Evolutionary conservation across 2,888 invertebrate species (phyloP).

Genomic region (Drosophila algonquin): DNA sequence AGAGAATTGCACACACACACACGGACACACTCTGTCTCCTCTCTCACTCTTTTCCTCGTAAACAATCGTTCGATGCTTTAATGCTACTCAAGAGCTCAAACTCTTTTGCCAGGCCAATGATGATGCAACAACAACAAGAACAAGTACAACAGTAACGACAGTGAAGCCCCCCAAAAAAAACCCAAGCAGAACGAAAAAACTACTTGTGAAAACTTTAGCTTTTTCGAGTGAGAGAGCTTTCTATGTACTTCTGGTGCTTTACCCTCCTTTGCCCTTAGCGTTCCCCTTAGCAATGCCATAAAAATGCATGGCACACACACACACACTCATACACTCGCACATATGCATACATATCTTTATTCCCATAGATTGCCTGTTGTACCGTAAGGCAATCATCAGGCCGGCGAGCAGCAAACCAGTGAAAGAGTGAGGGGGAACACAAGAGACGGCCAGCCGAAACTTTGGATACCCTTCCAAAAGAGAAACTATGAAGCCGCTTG

Average conservation of each 20-base stretch:
- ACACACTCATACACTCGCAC: slow-evolving; percentile 1
- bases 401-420: slow-evolving; percentile 24
- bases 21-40: background rate
- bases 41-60: slow-evolving; percentile 23
- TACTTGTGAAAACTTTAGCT: slow-evolving; percentile 65
- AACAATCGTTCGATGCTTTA: slow-evolving; percentile 70
- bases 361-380: slow-evolving; percentile 43
- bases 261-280: background rate
- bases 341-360: slow-evolving; percentile 44
- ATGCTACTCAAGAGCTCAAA: slow-evolving; percentile 72
- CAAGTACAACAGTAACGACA: slow-evolving; percentile 11
- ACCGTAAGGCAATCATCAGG: slow-evolving; percentile 42
- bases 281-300: slow-evolving; percentile 16
- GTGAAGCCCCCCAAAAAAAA: slow-evolving; percentile 12
- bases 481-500: background rate
- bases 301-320: slow-evolving; percentile 32
- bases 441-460: background rate
- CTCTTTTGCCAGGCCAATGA: slow-evolving; percentile 53
- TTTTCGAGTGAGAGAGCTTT: slow-evolving; percentile 42
- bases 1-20: background rate
- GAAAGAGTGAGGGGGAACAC: slow-evolving; percentile 2
- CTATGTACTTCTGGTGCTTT: background rate
- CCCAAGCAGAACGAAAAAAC: slow-evolving; percentile 55
- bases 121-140: slow-evolving; percentile 27
- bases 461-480: background rate